Evolutionary conservation across 2,113 vertebrate species (phyloP), one percentile per base, ranked within the genome.

Genomic region (Poeciliopsis prolifica): DNA sequence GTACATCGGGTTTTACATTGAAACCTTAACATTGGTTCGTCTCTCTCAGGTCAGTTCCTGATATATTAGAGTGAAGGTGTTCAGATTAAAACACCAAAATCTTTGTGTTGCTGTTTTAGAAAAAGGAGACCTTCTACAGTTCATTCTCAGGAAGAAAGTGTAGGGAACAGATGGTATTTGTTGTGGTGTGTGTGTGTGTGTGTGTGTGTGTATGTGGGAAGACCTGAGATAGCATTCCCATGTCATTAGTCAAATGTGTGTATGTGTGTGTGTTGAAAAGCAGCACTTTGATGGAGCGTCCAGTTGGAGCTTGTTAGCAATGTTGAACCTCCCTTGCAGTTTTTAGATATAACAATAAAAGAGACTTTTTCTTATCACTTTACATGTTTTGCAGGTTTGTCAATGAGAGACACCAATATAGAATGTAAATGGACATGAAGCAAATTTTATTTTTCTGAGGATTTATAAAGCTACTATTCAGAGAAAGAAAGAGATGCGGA

Each of bases 361-460:
- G 70, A 62, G 89, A 91, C 84, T 92, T 87, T 93, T 92, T 86
- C 54, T 77, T 80, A 75, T 73, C 19, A 35, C 75, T 28, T 75
- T 33, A 66, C 37, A 65, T 68, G 70, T 79, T 72, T 71, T 66
- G 37, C 76, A 82, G 77, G 79, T 88, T 76, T 78, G 72, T 78
- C 62, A 77, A 61, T 68, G 69, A 87, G 62, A 77, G 62, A 65
- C 76, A 77, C 66, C 70, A 63, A 70, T 79, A 80, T 82, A 88
- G 88, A 92, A 89, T 90, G 86, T 91, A 90, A 87, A 90, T 86
- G 84, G 79, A 80, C 78, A 78, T 77, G 40, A 65, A 83, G 77
- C 74, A 89, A 82, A 79, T 35, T 90, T 91, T 91, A 91, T 92
- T 92, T 91, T 92, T 92, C 89, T 91, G 81, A 89, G 83, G 87